These are phyloP conservation scores for Lepidotrigona ventralis DNA, from an alignment of 1,140 invertebrate genomes.

Conservation along the genomic window DNA sequence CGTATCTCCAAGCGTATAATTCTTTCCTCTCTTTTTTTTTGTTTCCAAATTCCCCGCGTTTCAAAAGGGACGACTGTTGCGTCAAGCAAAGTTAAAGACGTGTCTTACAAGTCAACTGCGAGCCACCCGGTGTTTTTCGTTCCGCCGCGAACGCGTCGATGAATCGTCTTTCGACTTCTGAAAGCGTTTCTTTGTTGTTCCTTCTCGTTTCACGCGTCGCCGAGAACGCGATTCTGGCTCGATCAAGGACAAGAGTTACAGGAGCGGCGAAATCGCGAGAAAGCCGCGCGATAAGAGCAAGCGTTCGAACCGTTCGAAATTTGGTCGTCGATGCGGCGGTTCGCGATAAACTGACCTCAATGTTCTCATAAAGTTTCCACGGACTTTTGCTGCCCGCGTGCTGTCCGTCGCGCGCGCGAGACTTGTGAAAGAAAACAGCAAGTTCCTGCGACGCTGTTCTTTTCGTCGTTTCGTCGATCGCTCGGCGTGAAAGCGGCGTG, in stretches of 20 bases:
- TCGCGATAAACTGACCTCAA: constrained; percentile 31
- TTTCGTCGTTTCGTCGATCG: neutral
- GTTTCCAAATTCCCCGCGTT: neutral
- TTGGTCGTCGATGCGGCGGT: neutral
- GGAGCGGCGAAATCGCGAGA: neutral
- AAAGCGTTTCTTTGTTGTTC: neutral
- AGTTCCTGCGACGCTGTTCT: neutral
- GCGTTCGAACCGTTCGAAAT: neutral
- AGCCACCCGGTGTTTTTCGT: neutral
- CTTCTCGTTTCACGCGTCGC: neutral
- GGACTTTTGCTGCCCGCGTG: neutral
- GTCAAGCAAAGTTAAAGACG: neutral
- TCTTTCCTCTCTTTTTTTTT: too few species aligned
- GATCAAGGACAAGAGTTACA: neutral
- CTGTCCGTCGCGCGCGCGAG: too few species aligned
- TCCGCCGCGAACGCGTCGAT: neutral
- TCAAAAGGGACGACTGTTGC: neutral
- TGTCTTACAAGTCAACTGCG: too few species aligned
- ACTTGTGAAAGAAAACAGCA: constrained; percentile 1
- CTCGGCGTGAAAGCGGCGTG: neutral
- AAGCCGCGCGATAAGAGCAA: neutral
- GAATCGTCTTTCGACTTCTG: neutral
- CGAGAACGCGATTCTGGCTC: neutral
- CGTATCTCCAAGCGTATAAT: too few species aligned
- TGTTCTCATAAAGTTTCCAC: constrained; percentile 42